Evolutionary conservation across 2,888 invertebrate species (phyloP), one percentile per base, ranked within the genome.

Genomic region (Panzeria rudis): DNA sequence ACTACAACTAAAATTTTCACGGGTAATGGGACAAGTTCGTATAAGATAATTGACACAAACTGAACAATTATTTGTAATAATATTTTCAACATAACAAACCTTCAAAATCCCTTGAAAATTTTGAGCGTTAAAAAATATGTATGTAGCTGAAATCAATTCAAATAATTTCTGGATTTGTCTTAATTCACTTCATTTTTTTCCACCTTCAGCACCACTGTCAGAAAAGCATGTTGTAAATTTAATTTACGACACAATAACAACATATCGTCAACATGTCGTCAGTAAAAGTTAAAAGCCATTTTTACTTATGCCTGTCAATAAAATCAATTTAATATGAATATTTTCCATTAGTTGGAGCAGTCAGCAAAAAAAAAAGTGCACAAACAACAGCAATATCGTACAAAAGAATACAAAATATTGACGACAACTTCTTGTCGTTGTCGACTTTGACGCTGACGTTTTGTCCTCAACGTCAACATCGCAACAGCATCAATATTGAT

Each of bases 251-350:
- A 83, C 86, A 78, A 83, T 80, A 83, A 83, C 85, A 83, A 80
- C 84, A 83, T 80, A 86, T 87, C 86, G 86, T 86, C 86, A 77
- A 84, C 84, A 78, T 86, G 86, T 87, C 86, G 87, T 87, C 86
- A 71, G 81, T 86, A 85, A 77, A 82, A 85, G 73, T 85, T 82
- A 82, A 85, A 85, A 85, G 82, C 82, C 82, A 82, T 86, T 86
- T 73, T 85, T 79, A 79, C 78, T 85, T 79, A 62, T 78, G 78
- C 73, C 87, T 91, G 90, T 90, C 91, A 90, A 91, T 90, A 90
- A 89, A 90, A 91, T 90, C 90, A 90, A 90, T 90, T 90, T 90
- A 91, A 91, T 91, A 90, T 89, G 90, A 89, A 90, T 79, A 85
- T 89, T 90, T 91, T 91, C 91, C 91, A 91, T 91, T 91, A 91